Conservation (phyloP, 1,140 invertebrate genomes). For the Wasmannia auropunctata region DNA sequence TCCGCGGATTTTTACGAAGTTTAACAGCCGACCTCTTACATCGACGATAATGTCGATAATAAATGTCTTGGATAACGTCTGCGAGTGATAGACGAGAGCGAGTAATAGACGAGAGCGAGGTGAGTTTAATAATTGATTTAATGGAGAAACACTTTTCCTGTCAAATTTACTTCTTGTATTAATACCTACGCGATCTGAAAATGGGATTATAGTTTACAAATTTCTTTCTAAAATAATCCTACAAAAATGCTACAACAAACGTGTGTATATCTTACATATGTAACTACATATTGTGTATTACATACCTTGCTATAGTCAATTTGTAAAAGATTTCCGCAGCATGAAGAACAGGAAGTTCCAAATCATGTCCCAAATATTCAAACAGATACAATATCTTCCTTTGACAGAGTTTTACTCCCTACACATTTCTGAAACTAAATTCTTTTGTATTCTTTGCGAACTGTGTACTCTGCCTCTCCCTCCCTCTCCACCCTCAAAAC, state of each 20-base stretch:
- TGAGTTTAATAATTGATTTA: conserved; percentile 9
- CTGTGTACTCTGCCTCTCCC: background rate
- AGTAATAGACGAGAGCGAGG: conserved; percentile 7
- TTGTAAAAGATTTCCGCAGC: background rate
- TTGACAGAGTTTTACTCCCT: background rate
- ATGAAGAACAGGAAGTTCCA: background rate
- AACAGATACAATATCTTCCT: background rate
- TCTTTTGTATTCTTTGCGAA: background rate
- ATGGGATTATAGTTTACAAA: background rate
- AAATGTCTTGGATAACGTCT: background rate
- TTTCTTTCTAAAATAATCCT: background rate
- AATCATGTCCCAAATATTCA: background rate
- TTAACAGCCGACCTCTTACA: background rate
- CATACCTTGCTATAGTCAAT: background rate
- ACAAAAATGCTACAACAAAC: too few species aligned
- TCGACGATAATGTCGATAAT: background rate
- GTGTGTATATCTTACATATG: background rate
- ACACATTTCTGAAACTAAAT: background rate
- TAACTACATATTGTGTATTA: background rate
- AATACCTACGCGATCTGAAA: background rate
- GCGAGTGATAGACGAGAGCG: background rate
- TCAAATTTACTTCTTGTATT: background rate
- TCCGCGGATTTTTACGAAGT: background rate
- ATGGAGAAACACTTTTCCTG: background rate
- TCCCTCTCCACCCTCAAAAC: background rate